Conservation (phyloP, 2,797 vertebrate genomes). For the Acanthurus lineatus region DNA sequence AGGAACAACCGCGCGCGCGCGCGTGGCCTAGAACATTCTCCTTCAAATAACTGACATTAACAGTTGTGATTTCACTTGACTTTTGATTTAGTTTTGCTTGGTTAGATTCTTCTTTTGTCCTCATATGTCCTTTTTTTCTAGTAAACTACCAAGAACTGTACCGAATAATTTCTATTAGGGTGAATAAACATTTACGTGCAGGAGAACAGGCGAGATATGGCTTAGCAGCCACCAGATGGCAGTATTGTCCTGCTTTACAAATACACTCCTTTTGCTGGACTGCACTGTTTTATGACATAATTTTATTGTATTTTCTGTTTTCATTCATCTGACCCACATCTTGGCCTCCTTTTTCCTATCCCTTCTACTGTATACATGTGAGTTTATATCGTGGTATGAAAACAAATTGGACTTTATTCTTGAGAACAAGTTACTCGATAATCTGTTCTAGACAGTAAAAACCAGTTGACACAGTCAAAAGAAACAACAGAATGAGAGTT, state of each 20-base stretch:
- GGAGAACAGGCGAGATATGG: neutral
- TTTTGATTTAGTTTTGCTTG: no score
- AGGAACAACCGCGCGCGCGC: neutral
- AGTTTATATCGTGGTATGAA: neutral
- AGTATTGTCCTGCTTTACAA: neutral
- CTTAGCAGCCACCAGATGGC: conserved; percentile 52
- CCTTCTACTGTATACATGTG: neutral
- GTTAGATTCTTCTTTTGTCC: neutral
- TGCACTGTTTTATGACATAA: neutral
- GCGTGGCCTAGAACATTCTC: neutral
- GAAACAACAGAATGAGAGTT: neutral
- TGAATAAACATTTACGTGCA: neutral
- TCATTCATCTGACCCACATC: neutral
- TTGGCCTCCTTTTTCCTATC: no score
- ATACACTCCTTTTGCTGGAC: neutral
- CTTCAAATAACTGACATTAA: neutral
- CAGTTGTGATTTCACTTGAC: no score
- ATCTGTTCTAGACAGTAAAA: neutral
- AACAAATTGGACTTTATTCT: neutral
- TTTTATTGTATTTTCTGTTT: neutral
- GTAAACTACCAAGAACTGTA: neutral
- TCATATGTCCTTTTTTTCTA: neutral
- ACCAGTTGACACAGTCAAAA: neutral
- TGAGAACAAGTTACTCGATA: neutral
- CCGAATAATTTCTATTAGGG: neutral